phyloP scores from a whole-genome alignment of 2,888 invertebrate species.

The Noctua janthe region DNA sequence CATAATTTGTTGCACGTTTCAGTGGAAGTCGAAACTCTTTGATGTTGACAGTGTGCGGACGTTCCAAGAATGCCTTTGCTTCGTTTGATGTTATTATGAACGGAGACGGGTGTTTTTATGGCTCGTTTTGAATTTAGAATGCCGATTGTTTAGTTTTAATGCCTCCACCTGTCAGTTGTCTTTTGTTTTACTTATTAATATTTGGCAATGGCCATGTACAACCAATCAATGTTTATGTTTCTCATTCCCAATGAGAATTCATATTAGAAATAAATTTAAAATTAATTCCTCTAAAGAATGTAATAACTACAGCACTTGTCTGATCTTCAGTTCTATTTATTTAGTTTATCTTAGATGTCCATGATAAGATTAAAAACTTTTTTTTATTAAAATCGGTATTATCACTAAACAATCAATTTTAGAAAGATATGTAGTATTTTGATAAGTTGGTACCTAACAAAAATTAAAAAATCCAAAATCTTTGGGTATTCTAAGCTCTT shows the following conservation, averaged over 20 bases:
- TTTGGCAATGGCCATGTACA: background rate
- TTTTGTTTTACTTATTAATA: background rate
- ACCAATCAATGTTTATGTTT: background rate
- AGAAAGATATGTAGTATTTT: background rate
- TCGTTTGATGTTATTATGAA: slow-evolving; percentile 73
- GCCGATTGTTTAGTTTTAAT: slow-evolving; percentile 54
- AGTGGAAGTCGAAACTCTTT: slow-evolving; percentile 70
- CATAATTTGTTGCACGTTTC: slow-evolving; percentile 73
- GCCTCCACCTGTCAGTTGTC: slow-evolving; percentile 2
- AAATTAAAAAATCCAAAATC: background rate
- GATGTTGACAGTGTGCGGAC: slow-evolving; percentile 70
- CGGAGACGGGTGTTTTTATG: slow-evolving; percentile 66
- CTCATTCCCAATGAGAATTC: background rate
- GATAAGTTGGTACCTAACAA: background rate
- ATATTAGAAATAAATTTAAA: slow-evolving; percentile 14
- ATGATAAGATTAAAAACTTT: slow-evolving; percentile 5
- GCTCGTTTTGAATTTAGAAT: slow-evolving; percentile 64
- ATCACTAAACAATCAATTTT: background rate
- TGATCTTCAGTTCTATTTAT: slow-evolving; percentile 4
- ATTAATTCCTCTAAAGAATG: background rate
- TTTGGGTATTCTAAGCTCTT: too few species aligned
- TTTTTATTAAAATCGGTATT: background rate
- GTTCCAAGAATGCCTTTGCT: slow-evolving; percentile 65
- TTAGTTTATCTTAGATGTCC: slow-evolving; percentile 5
- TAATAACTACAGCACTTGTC: background rate